Evolutionary conservation across 2,113 vertebrate genomes (phyloP), one percentile per base, ranked within the genome.

Genomic region (Nothoprocta pentlandii): DNA sequence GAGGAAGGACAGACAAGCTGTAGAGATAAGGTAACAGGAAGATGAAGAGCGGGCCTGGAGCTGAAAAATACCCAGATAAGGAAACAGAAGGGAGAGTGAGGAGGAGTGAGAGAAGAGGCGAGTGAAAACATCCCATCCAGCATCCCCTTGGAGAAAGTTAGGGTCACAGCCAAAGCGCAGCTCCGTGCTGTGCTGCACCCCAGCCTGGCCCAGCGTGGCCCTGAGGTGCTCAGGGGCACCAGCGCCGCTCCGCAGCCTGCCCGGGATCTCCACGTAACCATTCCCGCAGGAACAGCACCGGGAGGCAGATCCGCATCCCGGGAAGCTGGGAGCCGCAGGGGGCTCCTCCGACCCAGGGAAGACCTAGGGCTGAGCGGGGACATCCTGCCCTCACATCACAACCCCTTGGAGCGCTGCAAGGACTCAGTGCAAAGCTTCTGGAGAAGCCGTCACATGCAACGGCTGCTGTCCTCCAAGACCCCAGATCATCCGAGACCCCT

Each of bases 251-350:
- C 30, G 25, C 53, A 54, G 23, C 4, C 51, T 53, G 23, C 13
- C 36, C 1, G 3, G 30, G 23, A 25, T 44, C 32, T n/a, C 2
- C 34, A 32, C 2, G 0, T 0, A 69, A 16, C 32, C 67, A 49
- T 46, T 34, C 67, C 49, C 8, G 1, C 4, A 12, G 44, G n/a
- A 44, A 17, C 22, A 39, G n/a, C 59, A 5, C 10, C 4, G 20
- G 7, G 11, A 22, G 1, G 2, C 51, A 44, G 25, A 22, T 12
- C 34, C 32, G 23, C 47, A 10, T 28, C 36, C 36, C 36, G 20
- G 39, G n/a, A 62, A 12, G 11, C 5, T 62, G 22, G 59, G 21
- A 44, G 32, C 53, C 73, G 4, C 12, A 34, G 16, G n/a, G 26
- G 10, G 56, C 8, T 41, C 13, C 46, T 46, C 49, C 7, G 26